Conservation (phyloP, 1,140 invertebrate genomes). For the Aphaenogaster ashmeadi region DNA sequence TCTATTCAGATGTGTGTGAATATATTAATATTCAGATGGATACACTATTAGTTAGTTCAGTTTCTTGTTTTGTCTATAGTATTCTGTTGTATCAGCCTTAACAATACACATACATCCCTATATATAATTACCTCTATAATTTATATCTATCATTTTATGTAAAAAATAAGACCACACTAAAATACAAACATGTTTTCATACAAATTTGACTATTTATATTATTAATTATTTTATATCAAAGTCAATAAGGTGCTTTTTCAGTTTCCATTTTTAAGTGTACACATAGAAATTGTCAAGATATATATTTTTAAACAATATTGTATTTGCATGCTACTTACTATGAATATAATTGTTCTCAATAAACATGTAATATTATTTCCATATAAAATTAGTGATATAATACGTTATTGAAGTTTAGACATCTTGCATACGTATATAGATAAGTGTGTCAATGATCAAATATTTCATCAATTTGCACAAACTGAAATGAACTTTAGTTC, state of each 20-base stretch:
- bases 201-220: constrained; percentile 33
- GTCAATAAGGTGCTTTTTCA: constrained; percentile 3
- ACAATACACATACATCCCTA: constrained; percentile 58
- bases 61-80: constrained; percentile 35
- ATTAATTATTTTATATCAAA: constrained; percentile 44
- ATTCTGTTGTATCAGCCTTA: constrained; percentile 71
- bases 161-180: constrained; percentile 48
- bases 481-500: background rate
- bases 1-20: constrained; percentile 18
- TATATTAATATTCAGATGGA: constrained; percentile 31
- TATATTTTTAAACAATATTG: constrained; percentile 9
- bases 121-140: constrained; percentile 65
- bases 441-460: background rate
- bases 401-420: constrained; percentile 27
- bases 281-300: constrained; percentile 24
- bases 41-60: background rate
- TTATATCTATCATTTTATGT: constrained; percentile 51
- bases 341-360: constrained; percentile 19
- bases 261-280: constrained; percentile 25
- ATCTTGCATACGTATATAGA: background rate
- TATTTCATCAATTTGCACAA: background rate
- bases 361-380: constrained; percentile 19
- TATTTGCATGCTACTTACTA: background rate
- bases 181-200: constrained; percentile 34
- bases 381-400: constrained; percentile 7